A percentile compares a stretch with the other conserved stretches of the same genome.
These are phyloP conservation scores for Orthochromis indermauri DNA, from an alignment of 2,113 vertebrate species.

Conservation along the genomic window DNA sequence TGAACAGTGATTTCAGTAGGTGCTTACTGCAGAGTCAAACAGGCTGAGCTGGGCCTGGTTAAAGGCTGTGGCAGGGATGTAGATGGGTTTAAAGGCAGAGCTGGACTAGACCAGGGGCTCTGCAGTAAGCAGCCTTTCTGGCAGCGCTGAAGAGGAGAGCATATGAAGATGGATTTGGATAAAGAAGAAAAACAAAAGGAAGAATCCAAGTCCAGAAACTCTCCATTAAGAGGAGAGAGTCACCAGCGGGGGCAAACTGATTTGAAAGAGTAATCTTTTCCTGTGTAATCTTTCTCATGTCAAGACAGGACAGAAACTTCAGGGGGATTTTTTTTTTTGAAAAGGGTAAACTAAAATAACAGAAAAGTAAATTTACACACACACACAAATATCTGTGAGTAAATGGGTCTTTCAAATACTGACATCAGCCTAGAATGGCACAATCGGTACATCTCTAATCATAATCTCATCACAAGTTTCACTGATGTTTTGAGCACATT, in stretches of 20 bases:
- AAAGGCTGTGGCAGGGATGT: neutral
- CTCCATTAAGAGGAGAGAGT: neutral
- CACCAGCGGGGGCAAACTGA: rapidly evolving
- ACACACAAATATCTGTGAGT: neutral
- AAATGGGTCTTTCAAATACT: neutral
- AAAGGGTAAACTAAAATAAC: neutral
- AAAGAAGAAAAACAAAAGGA: neutral
- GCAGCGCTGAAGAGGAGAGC: neutral
- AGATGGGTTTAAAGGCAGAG: neutral
- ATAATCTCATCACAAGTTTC: neutral
- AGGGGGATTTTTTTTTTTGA: neutral
- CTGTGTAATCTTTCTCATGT: neutral
- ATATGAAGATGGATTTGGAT: neutral
- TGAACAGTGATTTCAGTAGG: neutral
- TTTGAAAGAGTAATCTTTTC: neutral
- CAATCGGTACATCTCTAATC: rapidly evolving
- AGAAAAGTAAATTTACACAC: neutral
- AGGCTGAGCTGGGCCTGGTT: neutral
- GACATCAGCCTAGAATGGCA: neutral
- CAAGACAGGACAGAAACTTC: neutral
- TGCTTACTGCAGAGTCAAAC: neutral
- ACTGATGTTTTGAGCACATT: neutral
- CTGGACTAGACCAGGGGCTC: neutral
- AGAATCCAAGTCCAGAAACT: neutral
- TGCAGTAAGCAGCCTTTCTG: neutral